A percentile compares a stretch with the other conserved stretches of the same genome.
Conservation (phyloP, 2,888 invertebrate genomes). For the Cyrtodaria siliqua region DNA sequence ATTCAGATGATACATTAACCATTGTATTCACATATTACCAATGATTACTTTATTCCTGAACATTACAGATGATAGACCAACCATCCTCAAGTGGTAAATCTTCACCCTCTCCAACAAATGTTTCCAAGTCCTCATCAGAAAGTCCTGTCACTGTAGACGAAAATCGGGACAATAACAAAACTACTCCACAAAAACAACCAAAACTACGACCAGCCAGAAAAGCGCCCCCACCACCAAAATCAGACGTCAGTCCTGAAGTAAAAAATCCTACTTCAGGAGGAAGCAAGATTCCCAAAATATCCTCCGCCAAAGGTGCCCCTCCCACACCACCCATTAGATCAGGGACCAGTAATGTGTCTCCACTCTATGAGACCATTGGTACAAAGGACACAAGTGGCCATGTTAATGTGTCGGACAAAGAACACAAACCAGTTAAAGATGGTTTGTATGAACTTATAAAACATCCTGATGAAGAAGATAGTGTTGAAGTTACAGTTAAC, state of each 20-base stretch:
- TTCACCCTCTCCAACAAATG: conserved; percentile 2
- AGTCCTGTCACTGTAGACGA: conserved; percentile 12
- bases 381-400: not conserved
- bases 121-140: conserved; percentile 21
- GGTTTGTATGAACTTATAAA: conserved; percentile 40
- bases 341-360: conserved; percentile 13
- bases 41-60: not conserved
- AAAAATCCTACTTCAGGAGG: conserved; percentile 27
- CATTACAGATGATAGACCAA: conserved; percentile 56
- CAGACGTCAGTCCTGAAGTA: conserved; percentile 7
- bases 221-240: conserved; percentile 65
- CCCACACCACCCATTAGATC: conserved; percentile 44
- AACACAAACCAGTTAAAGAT: conserved; percentile 18
- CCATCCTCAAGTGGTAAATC: conserved; percentile 24
- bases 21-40: not conserved
- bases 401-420: not conserved
- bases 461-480: conserved; percentile 15
- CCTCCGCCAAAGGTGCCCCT: not conserved
- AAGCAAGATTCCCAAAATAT: conserved; percentile 33
- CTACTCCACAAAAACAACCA: conserved; percentile 14
- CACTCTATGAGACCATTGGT: conserved; percentile 32
- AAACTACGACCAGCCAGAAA: conserved; percentile 65
- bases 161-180: not conserved
- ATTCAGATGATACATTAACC: too few relatives aligned
- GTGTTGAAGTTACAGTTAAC: not conserved